phyloP scores from a whole-genome alignment of 37 sponge, comb jelly and placozoan species.

The Lycopodina hypogea region DNA sequence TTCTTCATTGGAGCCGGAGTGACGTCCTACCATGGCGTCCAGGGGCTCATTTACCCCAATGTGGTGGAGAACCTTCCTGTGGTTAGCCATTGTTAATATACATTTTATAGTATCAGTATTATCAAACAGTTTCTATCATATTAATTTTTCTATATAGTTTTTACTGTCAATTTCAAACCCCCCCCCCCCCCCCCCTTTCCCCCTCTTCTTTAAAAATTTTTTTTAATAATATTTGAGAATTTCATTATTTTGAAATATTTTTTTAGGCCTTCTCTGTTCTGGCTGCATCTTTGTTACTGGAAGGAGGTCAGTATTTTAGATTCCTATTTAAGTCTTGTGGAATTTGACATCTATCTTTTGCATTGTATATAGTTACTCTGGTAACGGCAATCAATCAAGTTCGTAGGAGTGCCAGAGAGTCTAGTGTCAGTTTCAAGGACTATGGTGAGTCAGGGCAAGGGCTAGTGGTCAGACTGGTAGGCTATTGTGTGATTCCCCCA shows the following conservation, averaged over 20 bases:
- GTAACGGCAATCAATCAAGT: conserved; percentile 81
- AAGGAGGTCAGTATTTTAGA: conserved; percentile 58
- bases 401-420: conserved; percentile 65
- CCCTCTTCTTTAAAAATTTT: not conserved
- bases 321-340: not conserved
- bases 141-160: too few species aligned
- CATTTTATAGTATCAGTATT: too few species aligned
- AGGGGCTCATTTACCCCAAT: conserved; percentile 78
- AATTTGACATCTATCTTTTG: not conserved
- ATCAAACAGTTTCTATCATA: too few species aligned
- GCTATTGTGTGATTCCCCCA: too few species aligned
- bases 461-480: too few species aligned
- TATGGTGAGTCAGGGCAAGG: conserved; percentile 74
- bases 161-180: not conserved
- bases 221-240: too few species aligned
- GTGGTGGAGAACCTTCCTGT: conserved; percentile 67
- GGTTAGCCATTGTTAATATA: too few species aligned
- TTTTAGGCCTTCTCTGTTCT: conserved; percentile 78
- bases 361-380: conserved; percentile 58
- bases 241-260: too few species aligned
- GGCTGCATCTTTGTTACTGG: conserved; percentile 76
- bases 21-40: conserved; percentile 88
- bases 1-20: conserved; percentile 97
- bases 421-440: conserved; percentile 75
- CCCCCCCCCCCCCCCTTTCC: not conserved